Percentiles rank a stretch among this genome's conserved stretches.
Conservation (phyloP, 2,797 vertebrate genomes). For the Sternotherus odoratus region DNA sequence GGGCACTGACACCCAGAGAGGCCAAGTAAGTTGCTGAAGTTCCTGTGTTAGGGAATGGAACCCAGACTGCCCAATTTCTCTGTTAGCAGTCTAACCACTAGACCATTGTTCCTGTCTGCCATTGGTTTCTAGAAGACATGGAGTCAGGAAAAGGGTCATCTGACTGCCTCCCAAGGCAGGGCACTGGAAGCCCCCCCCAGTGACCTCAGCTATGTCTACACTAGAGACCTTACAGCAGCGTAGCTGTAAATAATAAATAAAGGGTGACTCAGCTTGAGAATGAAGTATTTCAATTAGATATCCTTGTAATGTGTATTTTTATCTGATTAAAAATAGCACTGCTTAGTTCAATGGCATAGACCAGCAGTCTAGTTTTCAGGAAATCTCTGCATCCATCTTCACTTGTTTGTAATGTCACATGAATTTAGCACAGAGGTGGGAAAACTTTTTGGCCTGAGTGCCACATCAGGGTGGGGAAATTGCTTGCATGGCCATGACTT, state of each 20-base stretch:
- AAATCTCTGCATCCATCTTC: background rate
- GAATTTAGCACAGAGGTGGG: conserved; percentile 8
- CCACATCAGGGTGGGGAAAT: too few species aligned
- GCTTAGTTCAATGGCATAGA: background rate
- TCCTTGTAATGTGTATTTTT: background rate
- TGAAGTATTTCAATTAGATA: background rate
- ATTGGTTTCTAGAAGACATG: background rate
- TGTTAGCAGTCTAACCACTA: background rate
- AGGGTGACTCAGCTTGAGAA: background rate
- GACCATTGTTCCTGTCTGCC: background rate
- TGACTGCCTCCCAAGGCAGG: background rate
- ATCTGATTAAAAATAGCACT: background rate
- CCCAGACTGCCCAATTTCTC: background rate
- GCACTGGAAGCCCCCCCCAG: background rate
- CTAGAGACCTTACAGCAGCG: too few species aligned
- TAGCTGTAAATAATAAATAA: background rate
- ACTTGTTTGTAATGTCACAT: conserved; percentile 31
- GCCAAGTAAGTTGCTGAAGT: background rate
- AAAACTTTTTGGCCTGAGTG: too few species aligned
- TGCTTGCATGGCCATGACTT: too few species aligned
- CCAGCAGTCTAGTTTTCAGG: background rate
- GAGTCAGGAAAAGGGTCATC: background rate
- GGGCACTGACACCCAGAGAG: background rate
- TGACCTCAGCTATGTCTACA: background rate
- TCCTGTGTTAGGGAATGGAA: background rate